These are phyloP conservation scores for Fukomys damarensis DNA, from an alignment of 2,113 vertebrate genomes.

Conservation along the genomic window DNA sequence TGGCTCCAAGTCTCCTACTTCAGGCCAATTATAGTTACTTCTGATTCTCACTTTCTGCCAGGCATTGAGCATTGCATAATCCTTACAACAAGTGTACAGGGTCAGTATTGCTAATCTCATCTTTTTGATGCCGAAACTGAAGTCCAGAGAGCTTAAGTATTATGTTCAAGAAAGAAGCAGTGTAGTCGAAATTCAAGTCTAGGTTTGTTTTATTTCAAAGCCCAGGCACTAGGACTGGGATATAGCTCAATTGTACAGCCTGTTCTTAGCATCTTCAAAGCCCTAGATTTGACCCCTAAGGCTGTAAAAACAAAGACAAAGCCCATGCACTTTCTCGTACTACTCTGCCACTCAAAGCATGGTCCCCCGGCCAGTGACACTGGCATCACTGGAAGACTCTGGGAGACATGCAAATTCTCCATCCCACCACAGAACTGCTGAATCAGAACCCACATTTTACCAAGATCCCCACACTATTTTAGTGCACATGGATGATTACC, in stretches of 20 bases:
- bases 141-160: neutral
- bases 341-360: neutral
- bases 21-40: neutral
- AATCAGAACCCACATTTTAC: neutral
- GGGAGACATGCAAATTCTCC: slow-evolving; percentile 5
- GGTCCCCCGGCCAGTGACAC: neutral
- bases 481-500: neutral
- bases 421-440: neutral
- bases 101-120: neutral
- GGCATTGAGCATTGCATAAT: neutral
- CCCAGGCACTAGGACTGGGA: neutral
- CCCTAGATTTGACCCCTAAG: neutral
- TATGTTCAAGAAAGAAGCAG: neutral
- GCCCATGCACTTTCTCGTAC: neutral
- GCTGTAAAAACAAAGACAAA: neutral
- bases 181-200: neutral
- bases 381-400: neutral
- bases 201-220: slow-evolving; percentile 15
- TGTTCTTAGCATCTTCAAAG: neutral
- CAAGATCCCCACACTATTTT: neutral
- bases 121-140: slow-evolving; percentile 28
- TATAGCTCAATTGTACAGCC: neutral
- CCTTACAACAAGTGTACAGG: neutral
- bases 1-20: neutral
- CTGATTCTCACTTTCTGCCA: neutral